phyloP scores from a whole-genome alignment of 2,888 invertebrate genomes.

The Oligia latruncula region DNA sequence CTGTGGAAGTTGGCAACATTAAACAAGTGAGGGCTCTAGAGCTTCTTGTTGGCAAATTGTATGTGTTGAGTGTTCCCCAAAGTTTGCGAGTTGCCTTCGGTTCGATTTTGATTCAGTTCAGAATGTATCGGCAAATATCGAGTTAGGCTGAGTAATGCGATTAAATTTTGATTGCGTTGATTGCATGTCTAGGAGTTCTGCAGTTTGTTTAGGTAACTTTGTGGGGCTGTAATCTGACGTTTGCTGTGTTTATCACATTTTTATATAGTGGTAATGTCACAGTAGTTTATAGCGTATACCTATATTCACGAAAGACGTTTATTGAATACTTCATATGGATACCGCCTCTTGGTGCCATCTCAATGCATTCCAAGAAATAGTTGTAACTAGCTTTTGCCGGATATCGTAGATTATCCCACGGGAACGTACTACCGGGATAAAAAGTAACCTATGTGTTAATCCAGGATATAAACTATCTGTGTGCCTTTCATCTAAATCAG shows the following conservation, averaged over 20 bases:
- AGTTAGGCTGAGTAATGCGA: slow-evolving; percentile 36
- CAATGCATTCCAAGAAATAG: neutral
- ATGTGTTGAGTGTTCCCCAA: slow-evolving; percentile 55
- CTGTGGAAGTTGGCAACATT: slow-evolving; percentile 48
- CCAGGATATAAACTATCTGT: too few relatives aligned
- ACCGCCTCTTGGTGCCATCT: neutral
- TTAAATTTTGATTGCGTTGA: slow-evolving; percentile 51
- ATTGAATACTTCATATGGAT: neutral
- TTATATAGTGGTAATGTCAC: neutral
- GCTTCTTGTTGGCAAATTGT: slow-evolving; percentile 70
- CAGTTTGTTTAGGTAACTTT: slow-evolving; percentile 9
- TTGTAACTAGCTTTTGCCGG: neutral
- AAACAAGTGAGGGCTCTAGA: slow-evolving; percentile 63
- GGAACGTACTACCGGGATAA: too few relatives aligned
- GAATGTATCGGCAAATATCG: slow-evolving; percentile 55
- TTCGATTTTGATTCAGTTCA: slow-evolving; percentile 45
- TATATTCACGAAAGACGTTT: neutral
- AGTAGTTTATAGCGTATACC: neutral
- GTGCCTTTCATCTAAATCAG: too few relatives aligned
- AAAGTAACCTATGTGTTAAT: too few relatives aligned
- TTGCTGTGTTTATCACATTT: neutral
- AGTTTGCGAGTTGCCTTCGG: slow-evolving; percentile 57
- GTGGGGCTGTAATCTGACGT: neutral
- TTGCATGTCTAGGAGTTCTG: slow-evolving; percentile 33
- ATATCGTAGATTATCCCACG: too few relatives aligned